A percentile compares a stretch with the other conserved stretches of the same genome.
These are phyloP conservation scores for Sebastes umbrosus DNA, from an alignment of 2,797 vertebrate genomes.

Conservation along the genomic window DNA sequence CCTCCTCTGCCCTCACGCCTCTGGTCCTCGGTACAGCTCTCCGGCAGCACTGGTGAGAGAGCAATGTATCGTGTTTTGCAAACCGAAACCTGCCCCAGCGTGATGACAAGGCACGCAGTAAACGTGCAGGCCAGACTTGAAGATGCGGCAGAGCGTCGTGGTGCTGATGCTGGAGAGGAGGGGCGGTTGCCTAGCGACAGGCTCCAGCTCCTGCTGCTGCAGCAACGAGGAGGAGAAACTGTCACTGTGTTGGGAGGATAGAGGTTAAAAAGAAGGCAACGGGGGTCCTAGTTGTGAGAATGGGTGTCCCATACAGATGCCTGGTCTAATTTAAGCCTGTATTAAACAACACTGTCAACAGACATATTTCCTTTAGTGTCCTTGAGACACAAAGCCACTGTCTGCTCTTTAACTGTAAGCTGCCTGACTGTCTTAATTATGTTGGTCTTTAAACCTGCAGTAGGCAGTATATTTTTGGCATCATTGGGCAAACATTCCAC, in stretches of 20 bases:
- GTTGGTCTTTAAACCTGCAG: not conserved
- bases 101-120: slow-evolving; percentile 78
- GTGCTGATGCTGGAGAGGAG: slow-evolving; percentile 82
- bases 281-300: not conserved
- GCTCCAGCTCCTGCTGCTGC: slow-evolving; percentile 44
- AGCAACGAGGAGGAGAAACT: slow-evolving; percentile 5
- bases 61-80: slow-evolving; percentile 63
- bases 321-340: not conserved
- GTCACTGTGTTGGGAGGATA: not conserved
- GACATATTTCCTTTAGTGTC: not conserved
- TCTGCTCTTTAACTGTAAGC: not conserved
- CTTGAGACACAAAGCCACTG: not conserved
- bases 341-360: not conserved
- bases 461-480: too few species aligned
- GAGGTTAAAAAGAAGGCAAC: not conserved
- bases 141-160: slow-evolving; percentile 71
- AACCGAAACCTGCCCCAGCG: slow-evolving; percentile 69
- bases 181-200: slow-evolving; percentile 77
- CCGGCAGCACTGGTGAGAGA: slow-evolving; percentile 20
- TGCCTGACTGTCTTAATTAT: not conserved
- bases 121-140: slow-evolving; percentile 50
- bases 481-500: too few species aligned
- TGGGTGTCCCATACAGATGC: not conserved
- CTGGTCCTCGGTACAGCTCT: slow-evolving; percentile 16
- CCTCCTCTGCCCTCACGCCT: slow-evolving; percentile 19